Base-by-base conservation (phyloP, 1,140 invertebrate species). In the Homarus americanus region DNA sequence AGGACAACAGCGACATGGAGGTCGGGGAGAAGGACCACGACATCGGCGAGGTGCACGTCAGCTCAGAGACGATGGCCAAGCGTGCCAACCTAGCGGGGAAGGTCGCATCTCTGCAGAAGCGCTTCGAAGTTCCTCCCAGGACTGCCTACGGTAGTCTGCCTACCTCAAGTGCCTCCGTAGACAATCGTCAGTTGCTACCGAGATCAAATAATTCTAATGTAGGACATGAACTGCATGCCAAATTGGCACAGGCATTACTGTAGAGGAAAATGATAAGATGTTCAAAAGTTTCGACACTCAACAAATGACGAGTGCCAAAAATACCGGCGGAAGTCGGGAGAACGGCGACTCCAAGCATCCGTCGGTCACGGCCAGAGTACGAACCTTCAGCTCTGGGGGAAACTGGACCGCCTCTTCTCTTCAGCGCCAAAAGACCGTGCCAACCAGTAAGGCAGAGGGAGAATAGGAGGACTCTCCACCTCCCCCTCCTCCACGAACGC, bases 211-310 rank as follows among this genome's bases (percentile, higher is more conserved):
- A 83, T 44, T 87, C 86, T 36, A 92, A 84, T 79, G 82, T 82
- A 40, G 78, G 80, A 0, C 72, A 79, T 73, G 92, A 92, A 72
- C 84, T 91, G 49, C 90, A 92, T 63, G 86, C 86, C n/a, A 91
- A 87, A 66, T 49, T 92, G 34, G 92, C 92, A 32, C 82, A 91
- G 87, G 92, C 92, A 10, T 76, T 92, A n/a, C n/a, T n/a, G n/a
- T n/a, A n/a, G 92, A 91, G 69, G 92, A 92, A 82, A 92, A 92
- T 76, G 92, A 92, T 63, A 91, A 91, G 86, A 92, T 92, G 92
- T 92, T 92, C 78, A 91, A 84, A 88, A 92, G 84, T 79, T 91
- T 92, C 44, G 84, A 92, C 63, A 79, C 83, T 1, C 24, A 89
- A 44, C 76, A 82, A 80, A 36, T 36, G 10, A 82, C 53, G 44